Evolutionary conservation across 2,888 invertebrate species (phyloP), one percentile per base, ranked within the genome.

Genomic region (Agapostemon virescens): DNA sequence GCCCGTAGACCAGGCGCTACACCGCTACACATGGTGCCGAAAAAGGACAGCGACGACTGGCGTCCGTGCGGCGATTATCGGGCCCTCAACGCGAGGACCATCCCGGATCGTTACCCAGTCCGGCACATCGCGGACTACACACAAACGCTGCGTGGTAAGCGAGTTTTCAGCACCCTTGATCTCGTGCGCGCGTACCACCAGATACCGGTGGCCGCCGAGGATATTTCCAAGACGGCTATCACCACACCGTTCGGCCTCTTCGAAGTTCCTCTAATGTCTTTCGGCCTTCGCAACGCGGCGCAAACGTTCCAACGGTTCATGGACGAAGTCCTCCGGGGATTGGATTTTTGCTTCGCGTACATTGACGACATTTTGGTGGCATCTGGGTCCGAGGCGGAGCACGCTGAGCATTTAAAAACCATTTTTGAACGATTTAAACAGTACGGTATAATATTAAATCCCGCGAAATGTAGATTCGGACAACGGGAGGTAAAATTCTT

Each of bases 221-320:
- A 66, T 26, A 52, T 73, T 4, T 20, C 66, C 1, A 64, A 73
- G 2, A 73, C 66, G 6, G 73, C 40, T 1, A 45, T 73, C 3
- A 73, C 33, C 17, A 74, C 74, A 0, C 74, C 67, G 4, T 74
- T 74, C 42, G 74, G 74, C 0, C 40, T 74, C 9, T 74, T 69
- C 13, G 69, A 74, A 9, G 61, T 36, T 13, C 20, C 40, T 3
- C 17, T 20, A 0, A 74, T 74, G 74, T 61, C 74, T 0, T 67
- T 67, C n/a, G 74, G 74, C 2, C 23, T 74, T 9, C 36, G 68
- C 15, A 74, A 74, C 20, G 61, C 69, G 6, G 67, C 68, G 5
- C 74, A 74, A 23, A 67, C 74, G 2, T 74, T 74, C 36, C 74
- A 74, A 58, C 6, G 67, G 1, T 74, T 71, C 15, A 77, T 72